Base-by-base conservation (phyloP, 1,140 invertebrate genomes). In the Megalonaias nervosa region DNA sequence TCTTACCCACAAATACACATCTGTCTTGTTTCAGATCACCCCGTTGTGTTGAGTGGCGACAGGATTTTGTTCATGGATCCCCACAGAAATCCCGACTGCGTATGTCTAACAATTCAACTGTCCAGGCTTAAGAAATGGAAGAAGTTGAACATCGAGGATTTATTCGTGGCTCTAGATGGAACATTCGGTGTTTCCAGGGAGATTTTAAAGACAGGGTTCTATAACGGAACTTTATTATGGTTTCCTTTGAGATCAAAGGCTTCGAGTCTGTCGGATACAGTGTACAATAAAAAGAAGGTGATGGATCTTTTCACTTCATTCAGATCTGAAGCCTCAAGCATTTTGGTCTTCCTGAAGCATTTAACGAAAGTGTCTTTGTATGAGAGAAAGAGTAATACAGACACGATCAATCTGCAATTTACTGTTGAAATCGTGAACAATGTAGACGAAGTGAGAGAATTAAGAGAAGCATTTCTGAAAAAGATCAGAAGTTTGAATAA, bases 181-280 rank as follows among this genome's bases (percentile, higher is more conserved):
- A 61, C 19, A 31, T 80, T 62, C 77, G 76, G 65, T 65, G 72
- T 77, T 6, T 65, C 66, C 4, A n/a, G 56, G 69, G 62, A 70
- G 21, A 69, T 17, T 38, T 21, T 69, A 17, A n/a, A 56, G 64
- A 23, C 61, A 15, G 84, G 67, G 5, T 15, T 58, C 26, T 79
- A 77, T 75, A 66, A 79, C 26, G 87, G 85, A 9, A 89, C 88
- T 26, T 72, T 89, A 59, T 88, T 89, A 55, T 68, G 88, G 60
- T 84, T 89, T 69, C 87, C 88, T 21, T 77, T 89, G n/a, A 80
- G 88, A 66, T 85, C 81, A 21, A 61, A 68, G 56, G 4, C 16
- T 38, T 81, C 75, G 12, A 48, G 61, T n/a, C 66, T 85, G 16
- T 84, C 82, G 19, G 72, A 74, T 55, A 82, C 67, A 6, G 12